Conservation (phyloP, 37 sponge, comb jelly and placozoan species). For the Theonella swinhoei region DNA sequence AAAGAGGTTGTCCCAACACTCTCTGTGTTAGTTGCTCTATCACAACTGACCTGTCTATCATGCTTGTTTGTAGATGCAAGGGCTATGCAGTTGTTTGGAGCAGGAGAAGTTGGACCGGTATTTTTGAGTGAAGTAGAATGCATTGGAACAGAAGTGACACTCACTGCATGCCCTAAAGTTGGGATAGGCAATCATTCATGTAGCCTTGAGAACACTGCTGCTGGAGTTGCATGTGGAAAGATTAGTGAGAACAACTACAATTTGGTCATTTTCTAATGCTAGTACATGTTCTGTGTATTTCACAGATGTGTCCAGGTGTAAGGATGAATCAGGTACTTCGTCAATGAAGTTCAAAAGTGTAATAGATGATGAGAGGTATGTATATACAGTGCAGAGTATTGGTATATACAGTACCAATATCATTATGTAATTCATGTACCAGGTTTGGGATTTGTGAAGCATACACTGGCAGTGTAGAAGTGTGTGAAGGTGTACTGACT, state of each 20-base stretch:
- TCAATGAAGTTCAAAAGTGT: not conserved
- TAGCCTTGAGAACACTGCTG: too few relatives aligned
- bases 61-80: not conserved
- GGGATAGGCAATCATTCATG: too few relatives aligned
- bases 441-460: not conserved
- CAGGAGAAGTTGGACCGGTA: not conserved
- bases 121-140: not conserved
- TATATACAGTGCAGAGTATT: not conserved
- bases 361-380: not conserved
- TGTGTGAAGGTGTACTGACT: not conserved
- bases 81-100: not conserved
- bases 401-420: not conserved
- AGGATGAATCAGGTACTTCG: not conserved
- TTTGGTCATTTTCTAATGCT: too few relatives aligned
- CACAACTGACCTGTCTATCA: too few relatives aligned
- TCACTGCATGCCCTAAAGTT: not conserved
- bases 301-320: too few relatives aligned
- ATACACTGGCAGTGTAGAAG: not conserved
- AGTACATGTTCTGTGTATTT: too few relatives aligned
- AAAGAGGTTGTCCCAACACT: not conserved
- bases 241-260: not conserved
- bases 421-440: not conserved
- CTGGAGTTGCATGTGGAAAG: not conserved
- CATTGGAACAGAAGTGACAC: not conserved
- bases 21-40: too few relatives aligned